These are phyloP conservation scores for Buathra laborator DNA, from an alignment of 2,888 invertebrate genomes.

Conservation along the genomic window DNA sequence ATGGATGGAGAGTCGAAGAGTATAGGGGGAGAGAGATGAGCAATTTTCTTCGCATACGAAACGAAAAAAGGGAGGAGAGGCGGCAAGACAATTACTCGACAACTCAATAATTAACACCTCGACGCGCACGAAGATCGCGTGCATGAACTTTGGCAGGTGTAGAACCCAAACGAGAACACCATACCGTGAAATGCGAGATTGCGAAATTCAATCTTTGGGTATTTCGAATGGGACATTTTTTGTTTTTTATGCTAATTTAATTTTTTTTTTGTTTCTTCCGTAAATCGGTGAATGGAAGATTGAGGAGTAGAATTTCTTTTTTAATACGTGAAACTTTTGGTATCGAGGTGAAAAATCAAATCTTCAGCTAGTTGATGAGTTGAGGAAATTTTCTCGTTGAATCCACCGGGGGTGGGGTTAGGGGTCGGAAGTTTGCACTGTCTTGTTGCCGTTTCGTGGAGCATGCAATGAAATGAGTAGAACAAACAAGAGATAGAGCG, in stretches of 20 bases:
- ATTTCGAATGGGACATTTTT: not conserved
- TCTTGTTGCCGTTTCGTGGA: slow-evolving; percentile 78
- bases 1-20: slow-evolving; percentile 17
- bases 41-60: slow-evolving; percentile 61
- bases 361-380: not conserved
- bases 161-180: slow-evolving; percentile 24
- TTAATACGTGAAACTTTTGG: not conserved
- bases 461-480: slow-evolving; percentile 83
- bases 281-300: not conserved
- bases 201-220: slow-evolving; percentile 2
- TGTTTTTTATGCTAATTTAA: not conserved
- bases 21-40: slow-evolving; percentile 51
- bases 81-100: slow-evolving; percentile 68
- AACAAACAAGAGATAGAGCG: slow-evolving; percentile 80
- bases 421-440: slow-evolving; percentile 79
- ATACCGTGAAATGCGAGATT: not conserved
- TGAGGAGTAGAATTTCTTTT: not conserved
- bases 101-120: slow-evolving; percentile 69
- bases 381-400: slow-evolving; percentile 12
- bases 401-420: slow-evolving; percentile 7
- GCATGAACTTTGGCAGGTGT: slow-evolving; percentile 23
- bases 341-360: slow-evolving; percentile 12
- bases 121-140: slow-evolving; percentile 37
- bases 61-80: slow-evolving; percentile 50
- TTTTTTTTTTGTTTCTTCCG: not conserved